Evolutionary conservation across 2,888 invertebrate genomes (phyloP).

Genomic region (Temnothorax rugatulus): DNA sequence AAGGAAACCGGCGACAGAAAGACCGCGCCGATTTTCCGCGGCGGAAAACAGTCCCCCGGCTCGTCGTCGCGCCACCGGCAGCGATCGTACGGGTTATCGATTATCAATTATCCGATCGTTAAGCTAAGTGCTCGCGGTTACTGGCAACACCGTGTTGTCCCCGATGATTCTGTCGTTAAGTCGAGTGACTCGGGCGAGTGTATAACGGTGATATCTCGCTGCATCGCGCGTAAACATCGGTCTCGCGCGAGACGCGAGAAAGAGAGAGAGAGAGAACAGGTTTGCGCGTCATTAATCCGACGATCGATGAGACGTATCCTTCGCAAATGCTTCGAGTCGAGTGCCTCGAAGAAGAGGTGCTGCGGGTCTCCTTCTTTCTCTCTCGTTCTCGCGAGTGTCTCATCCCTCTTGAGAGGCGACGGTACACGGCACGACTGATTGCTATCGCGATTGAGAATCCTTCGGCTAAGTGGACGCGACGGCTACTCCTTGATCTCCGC

Average conservation of each 20-base stretch:
- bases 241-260: conserved; percentile 33
- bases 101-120: conserved; percentile 57
- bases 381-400: neutral
- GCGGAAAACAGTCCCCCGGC: conserved; percentile 14
- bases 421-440: conserved; percentile 44
- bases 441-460: conserved; percentile 56
- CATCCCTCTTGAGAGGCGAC: conserved; percentile 47
- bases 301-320: conserved; percentile 51
- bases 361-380: neutral
- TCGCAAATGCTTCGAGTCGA: conserved; percentile 50
- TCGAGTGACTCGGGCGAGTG: conserved; percentile 50
- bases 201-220: conserved; percentile 45
- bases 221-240: conserved; percentile 49
- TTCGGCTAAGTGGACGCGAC: conserved; percentile 55
- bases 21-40: conserved; percentile 44
- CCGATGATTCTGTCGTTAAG: conserved; percentile 55
- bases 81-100: conserved; percentile 42
- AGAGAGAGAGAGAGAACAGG: conserved; percentile 50
- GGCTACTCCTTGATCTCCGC: conserved; percentile 50
- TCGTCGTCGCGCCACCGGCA: conserved; percentile 7
- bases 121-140: conserved; percentile 48
- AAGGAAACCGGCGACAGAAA: conserved; percentile 32
- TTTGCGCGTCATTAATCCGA: conserved; percentile 59
- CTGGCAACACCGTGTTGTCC: conserved; percentile 46
- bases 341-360: conserved; percentile 38